Conservation (phyloP, 2,797 vertebrate species). For the Acestrorhynchus altus region DNA sequence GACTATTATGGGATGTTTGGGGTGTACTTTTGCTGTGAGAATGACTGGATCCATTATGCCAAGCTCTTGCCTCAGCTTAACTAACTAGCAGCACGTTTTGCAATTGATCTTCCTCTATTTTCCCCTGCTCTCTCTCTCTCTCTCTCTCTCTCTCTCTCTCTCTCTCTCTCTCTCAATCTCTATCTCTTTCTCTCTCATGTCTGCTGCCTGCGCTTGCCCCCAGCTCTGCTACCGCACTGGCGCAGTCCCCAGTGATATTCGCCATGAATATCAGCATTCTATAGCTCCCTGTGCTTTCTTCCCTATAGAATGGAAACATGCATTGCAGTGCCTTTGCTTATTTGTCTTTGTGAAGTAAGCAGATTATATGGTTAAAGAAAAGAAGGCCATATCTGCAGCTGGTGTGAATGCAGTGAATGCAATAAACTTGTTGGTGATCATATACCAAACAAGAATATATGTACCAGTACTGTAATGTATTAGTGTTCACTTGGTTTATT, state of each 20-base stretch:
- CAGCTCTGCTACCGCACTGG: constrained; percentile 32
- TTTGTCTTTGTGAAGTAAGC: constrained; percentile 22
- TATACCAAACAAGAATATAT: not conserved
- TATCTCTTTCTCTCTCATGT: constrained; percentile 42
- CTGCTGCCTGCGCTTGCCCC: constrained; percentile 39
- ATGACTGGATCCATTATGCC: constrained; percentile 18
- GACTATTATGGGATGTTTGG: not conserved
- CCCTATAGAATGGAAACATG: constrained; percentile 58
- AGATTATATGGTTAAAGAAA: constrained; percentile 4
- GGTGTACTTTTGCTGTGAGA: not conserved
- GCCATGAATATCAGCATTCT: constrained; percentile 59
- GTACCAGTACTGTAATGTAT: not conserved
- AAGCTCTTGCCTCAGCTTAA: constrained; percentile 31
- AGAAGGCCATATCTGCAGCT: not conserved
- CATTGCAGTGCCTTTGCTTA: constrained; percentile 39
- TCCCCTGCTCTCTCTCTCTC: constrained; percentile 34
- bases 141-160: constrained; percentile 44
- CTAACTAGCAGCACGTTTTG: constrained; percentile 38
- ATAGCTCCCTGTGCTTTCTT: constrained; percentile 42
- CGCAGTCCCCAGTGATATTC: constrained; percentile 54
- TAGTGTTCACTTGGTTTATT: no score
- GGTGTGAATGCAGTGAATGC: not conserved
- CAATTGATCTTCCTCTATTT: constrained; percentile 25
- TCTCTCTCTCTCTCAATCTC: constrained; percentile 52
- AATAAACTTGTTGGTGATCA: not conserved